Evolutionary conservation across 1,140 invertebrate genomes (phyloP), one percentile per base, ranked within the genome.

Genomic region (Solenopsis invicta): DNA sequence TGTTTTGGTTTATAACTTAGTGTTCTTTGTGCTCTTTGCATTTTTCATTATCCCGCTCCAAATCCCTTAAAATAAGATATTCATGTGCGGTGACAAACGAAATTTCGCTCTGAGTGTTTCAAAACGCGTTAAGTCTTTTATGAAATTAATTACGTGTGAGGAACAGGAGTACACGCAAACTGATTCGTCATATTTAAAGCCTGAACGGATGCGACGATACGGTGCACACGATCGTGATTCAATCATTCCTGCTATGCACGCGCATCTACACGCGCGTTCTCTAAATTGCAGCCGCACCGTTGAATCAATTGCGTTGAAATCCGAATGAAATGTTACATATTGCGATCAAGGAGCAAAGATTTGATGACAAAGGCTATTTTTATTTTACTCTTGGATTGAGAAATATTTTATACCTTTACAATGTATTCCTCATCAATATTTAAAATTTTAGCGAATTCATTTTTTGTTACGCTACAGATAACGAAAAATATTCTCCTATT

Each of bases 281-380:
- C n/a, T 48, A 67, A 80, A 80, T 80, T 80, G 18, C 24, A 50
- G 9, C 6, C 45, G 45, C 37, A 78, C 18, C 48, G 29, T 66
- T 80, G 18, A 80, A 80, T 50, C 45, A 24, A 48, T 78, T 18
- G 45, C 61, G 29, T 52, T 80, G 76, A 80, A 67, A 52, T 67
- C 29, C 29, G 29, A 80, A 80, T 67, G n/a, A 80, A 67, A 80
- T 67, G 61, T 78, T 78, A 80, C 61, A 8, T 8, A 56, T 80
- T 45, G 8, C 10, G 2, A 8, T 9, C 18, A 24, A 37, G 4
- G 2, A n/a, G 45, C 13, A 8, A 80, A 67, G 45, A 64, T 66
- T 64, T 10, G 9, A 66, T 50, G 24, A 66, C 16, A 66, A 37
- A 8, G 5, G 10, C 12, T 78, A 37, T 66, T 45, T 64, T 48